Conservation (phyloP, 2,888 invertebrate genomes). For the Nemurella pictetii region DNA sequence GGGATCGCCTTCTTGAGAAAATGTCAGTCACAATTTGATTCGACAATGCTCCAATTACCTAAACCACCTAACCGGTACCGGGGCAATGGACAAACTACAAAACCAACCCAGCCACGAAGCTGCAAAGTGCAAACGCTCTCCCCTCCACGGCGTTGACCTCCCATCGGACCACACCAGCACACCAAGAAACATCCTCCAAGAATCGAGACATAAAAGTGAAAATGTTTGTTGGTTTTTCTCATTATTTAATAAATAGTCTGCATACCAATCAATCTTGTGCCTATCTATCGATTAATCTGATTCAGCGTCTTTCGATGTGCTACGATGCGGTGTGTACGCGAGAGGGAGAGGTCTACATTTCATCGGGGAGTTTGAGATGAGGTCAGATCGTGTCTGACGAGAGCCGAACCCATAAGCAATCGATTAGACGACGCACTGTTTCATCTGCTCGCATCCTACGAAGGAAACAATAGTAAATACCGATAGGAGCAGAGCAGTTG, state of each 20-base stretch:
- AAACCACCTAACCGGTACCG: not conserved
- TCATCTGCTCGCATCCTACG: not conserved
- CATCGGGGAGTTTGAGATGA: not conserved
- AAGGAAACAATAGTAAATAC: not conserved
- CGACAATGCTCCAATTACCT: not conserved
- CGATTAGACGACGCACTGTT: not conserved
- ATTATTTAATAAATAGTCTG: not conserved
- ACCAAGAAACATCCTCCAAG: not conserved
- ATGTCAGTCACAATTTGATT: not conserved
- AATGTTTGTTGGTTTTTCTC: not conserved
- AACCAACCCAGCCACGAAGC: not conserved
- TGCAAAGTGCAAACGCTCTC: no score
- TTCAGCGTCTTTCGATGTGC: not conserved
- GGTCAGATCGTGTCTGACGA: not conserved
- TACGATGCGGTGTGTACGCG: no score
- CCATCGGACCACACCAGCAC: not conserved
- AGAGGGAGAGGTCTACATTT: not conserved
- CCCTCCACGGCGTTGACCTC: not conserved
- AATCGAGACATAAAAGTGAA: not conserved
- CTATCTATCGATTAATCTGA: not conserved
- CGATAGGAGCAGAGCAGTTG: not conserved
- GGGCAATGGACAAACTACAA: not conserved
- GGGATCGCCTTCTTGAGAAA: not conserved
- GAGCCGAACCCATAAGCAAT: not conserved
- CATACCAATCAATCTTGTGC: not conserved